Conservation (phyloP, 2,113 vertebrate genomes). For the Catharus fuscescens region DNA sequence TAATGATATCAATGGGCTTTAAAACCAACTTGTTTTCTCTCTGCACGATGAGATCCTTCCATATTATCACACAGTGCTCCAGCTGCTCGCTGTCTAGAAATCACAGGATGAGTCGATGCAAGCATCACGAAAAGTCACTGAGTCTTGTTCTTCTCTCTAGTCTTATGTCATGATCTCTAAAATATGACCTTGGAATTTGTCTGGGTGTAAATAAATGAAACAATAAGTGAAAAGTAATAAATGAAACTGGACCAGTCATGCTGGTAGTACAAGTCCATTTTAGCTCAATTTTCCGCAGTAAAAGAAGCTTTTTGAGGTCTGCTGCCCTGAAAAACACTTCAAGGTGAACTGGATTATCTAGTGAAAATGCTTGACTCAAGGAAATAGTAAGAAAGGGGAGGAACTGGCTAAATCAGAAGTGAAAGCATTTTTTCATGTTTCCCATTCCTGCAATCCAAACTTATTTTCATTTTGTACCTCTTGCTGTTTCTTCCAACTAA, state of each 20-base stretch:
- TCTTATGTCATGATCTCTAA: not conserved
- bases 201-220: not conserved
- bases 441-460: not conserved
- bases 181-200: not conserved
- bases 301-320: not conserved
- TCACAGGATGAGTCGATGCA: not conserved
- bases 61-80: not conserved
- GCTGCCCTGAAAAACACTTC: not conserved
- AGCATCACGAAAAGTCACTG: not conserved
- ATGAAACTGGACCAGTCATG: not conserved
- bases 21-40: not conserved
- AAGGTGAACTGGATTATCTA: conserved; percentile 2
- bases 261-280: not conserved
- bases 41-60: not conserved
- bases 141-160: not conserved
- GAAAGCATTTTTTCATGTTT: not conserved
- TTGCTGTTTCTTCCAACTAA: not conserved
- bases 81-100: not conserved
- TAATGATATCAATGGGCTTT: not conserved
- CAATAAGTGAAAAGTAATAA: not conserved
- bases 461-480: not conserved
- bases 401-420: not conserved
- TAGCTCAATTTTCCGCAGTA: not conserved
- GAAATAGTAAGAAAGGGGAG: not conserved
- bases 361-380: not conserved